Base-by-base conservation (phyloP, 2,888 invertebrate species). In the Harmothoe impar region DNA sequence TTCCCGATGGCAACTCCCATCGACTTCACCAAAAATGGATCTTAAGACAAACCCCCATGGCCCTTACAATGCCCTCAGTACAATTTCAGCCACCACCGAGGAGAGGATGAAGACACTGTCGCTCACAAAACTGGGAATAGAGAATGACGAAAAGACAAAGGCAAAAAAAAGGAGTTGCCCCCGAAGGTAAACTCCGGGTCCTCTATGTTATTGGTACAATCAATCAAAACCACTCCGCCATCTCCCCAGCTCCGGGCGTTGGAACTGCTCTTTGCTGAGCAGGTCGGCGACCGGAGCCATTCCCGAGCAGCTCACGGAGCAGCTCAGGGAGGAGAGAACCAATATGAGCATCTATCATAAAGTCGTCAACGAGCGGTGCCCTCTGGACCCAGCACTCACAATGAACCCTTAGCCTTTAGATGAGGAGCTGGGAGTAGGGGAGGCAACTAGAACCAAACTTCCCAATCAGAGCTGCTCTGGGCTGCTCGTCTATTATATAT, bases 341-440 rank as follows among this genome's bases (percentile, higher is more conserved):
- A 72, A 72, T 72, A 72, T 72, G 29, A 62, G 15, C 72, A 72
- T 72, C 72, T 72, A 72, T 29, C 72, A 72, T 72, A 72, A 72
- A 72, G 72, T 72, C 72, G 31, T 72, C 72, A 72, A 29, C 31
- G 72, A 29, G 72, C 25, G 25, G 12, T 29, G 15, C 72, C 72
- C 72, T 72, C 31, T 72, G 72, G 72, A 29, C 72, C 12, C 29
- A 25, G 12, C 31, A 3, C 31, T 23, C 15, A 15, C 15, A 29
- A 72, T 72, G 25, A 72, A 25, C 72, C 25, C 72, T 72, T 72
- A 29, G 25, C 72, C 72, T 72, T 29, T 29, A 62, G 62, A n/a
- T 62, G 62, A n/a, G n/a, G 62, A 62, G 62, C 1, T 15, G 7
- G 7, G 20, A n/a, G 62, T 62, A 20, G 62, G 43, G 10, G 10